phyloP scores from a whole-genome alignment of 2,113 vertebrate genomes.

The Panthera tigris region DNA sequence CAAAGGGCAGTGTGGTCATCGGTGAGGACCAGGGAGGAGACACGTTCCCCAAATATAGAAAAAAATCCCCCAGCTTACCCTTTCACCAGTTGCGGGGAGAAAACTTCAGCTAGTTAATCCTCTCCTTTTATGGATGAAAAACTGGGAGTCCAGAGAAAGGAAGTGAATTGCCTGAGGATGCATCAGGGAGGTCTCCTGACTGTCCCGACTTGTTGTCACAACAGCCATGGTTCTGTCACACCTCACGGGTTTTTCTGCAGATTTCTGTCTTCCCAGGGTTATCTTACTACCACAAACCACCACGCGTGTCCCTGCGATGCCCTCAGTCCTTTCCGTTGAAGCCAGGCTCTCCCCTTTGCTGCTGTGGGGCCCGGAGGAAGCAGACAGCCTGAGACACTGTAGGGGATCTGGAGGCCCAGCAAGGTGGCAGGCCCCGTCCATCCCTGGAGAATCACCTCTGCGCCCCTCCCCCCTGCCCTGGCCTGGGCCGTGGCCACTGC shows the following conservation, averaged over 20 bases:
- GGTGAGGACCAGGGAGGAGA: not conserved
- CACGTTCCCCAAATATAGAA: not conserved
- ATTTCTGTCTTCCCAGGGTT: not conserved
- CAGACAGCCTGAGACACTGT: accelerated
- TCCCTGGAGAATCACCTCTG: not conserved
- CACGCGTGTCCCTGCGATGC: not conserved
- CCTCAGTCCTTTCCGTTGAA: not conserved
- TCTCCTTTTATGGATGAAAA: conserved; percentile 43
- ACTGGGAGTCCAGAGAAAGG: not conserved
- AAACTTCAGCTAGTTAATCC: not conserved
- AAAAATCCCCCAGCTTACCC: not conserved
- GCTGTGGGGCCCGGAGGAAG: not conserved
- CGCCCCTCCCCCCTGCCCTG: too few relatives aligned
- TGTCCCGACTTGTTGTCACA: not conserved
- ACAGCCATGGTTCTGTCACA: not conserved
- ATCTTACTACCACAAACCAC: not conserved
- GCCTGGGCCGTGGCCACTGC: accelerated
- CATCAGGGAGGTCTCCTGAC: not conserved
- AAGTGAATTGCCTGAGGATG: conserved; percentile 3
- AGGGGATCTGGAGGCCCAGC: too few relatives aligned
- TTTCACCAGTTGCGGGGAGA: not conserved
- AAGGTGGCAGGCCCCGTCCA: accelerated
- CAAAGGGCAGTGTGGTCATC: not conserved
- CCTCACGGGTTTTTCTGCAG: not conserved
- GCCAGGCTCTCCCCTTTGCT: not conserved